phyloP scores from a whole-genome alignment of 2,888 invertebrate genomes.

The Leptinotarsa juncta region DNA sequence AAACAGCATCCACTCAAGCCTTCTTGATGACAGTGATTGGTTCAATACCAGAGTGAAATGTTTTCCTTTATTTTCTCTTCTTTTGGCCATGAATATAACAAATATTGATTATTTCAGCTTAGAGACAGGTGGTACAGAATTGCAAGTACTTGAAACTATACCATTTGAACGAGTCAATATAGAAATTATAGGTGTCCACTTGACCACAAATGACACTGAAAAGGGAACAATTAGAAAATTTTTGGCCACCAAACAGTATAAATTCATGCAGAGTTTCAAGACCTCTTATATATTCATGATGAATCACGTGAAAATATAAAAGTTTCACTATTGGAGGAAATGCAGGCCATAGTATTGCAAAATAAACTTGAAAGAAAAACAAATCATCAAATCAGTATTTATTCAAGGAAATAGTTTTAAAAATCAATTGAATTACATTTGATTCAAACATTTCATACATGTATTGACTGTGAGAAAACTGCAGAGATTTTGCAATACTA shows the following conservation, averaged over 20 bases:
- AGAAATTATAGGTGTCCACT: constrained; percentile 64
- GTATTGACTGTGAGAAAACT: not conserved
- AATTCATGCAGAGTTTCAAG: constrained; percentile 60
- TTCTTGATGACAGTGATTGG: constrained; percentile 68
- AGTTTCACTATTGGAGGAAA: constrained; percentile 19
- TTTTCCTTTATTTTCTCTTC: constrained; percentile 84
- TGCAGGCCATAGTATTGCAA: not conserved
- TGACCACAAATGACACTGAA: constrained; percentile 58
- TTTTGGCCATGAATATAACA: constrained; percentile 80
- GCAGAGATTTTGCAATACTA: not conserved
- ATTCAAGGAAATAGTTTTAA: too few species aligned
- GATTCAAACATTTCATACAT: too few species aligned
- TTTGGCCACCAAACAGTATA: constrained; percentile 61
- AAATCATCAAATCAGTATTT: not conserved
- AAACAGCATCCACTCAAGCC: constrained; percentile 68
- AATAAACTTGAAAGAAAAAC: not conserved
- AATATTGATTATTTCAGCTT: constrained; percentile 78
- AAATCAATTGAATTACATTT: too few species aligned
- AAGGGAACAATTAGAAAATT: constrained; percentile 63
- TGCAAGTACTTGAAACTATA: constrained; percentile 70
- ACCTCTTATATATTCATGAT: constrained; percentile 60
- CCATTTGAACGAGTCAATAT: constrained; percentile 69
- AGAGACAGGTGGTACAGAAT: constrained; percentile 69
- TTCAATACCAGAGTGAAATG: constrained; percentile 83
- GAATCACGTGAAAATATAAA: constrained; percentile 53